phyloP scores from a whole-genome alignment of 2,888 invertebrate species.

The Rapana venosa region DNA sequence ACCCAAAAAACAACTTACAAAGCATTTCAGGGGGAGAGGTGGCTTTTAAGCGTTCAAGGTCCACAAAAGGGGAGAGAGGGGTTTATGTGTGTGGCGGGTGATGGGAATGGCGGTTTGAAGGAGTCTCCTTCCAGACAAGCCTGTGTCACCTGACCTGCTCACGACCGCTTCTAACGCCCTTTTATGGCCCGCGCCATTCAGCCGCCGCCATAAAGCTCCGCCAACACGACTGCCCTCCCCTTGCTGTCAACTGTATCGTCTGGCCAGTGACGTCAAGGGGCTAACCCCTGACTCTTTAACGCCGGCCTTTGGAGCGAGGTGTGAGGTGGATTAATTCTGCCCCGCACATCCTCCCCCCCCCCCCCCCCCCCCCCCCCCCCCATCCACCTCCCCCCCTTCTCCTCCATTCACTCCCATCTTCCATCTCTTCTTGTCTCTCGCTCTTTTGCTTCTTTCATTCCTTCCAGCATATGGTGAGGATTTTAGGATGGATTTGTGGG shows the following conservation, averaged over 20 bases:
- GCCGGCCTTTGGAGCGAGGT: not conserved
- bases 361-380: too few relatives aligned
- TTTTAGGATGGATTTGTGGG: too few relatives aligned
- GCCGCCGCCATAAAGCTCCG: not conserved
- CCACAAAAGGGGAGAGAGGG: not conserved
- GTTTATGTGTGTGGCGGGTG: constrained; percentile 1
- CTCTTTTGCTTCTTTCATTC: too few relatives aligned
- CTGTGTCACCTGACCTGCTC: constrained; percentile 25
- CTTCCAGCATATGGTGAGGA: too few relatives aligned
- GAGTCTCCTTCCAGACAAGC: not conserved
- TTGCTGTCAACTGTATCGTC: constrained; percentile 23
- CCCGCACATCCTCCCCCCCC: not conserved
- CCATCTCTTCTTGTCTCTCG: too few relatives aligned
- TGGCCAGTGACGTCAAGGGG: not conserved
- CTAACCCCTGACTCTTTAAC: constrained; percentile 5
- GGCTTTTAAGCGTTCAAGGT: too few relatives aligned
- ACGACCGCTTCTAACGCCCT: constrained; percentile 22
- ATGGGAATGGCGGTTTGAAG: constrained; percentile 22
- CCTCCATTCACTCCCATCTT: too few relatives aligned
- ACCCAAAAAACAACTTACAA: too few relatives aligned
- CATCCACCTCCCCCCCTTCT: too few relatives aligned
- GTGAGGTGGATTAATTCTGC: constrained; percentile 15
- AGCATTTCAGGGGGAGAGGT: not conserved
- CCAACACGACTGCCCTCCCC: not conserved
- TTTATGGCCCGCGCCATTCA: not conserved